Evolutionary conservation across 2,113 vertebrate species (phyloP).

Genomic region (Cathartes aura): DNA sequence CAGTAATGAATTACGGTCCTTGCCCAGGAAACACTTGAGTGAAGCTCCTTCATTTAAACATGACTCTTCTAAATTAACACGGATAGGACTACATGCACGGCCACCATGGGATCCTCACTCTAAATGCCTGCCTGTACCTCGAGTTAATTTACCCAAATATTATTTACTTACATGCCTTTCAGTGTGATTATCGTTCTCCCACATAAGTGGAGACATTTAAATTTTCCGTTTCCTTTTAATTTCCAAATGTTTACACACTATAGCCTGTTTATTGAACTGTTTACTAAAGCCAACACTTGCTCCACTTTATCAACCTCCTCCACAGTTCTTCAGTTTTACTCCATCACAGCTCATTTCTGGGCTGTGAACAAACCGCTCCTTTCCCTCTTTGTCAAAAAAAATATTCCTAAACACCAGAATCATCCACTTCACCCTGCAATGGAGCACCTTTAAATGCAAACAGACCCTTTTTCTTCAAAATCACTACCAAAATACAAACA

Average conservation of each 20-base stretch:
- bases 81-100: neutral
- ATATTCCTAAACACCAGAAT: neutral
- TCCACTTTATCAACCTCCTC: constrained; percentile 34
- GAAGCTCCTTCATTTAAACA: neutral
- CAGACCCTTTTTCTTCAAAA: neutral
- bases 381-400: constrained; percentile 17
- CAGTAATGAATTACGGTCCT: neutral
- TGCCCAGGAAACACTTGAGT: neutral
- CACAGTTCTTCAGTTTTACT: neutral
- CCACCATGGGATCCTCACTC: neutral
- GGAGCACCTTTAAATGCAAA: neutral
- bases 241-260: constrained; percentile 42
- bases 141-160: constrained; percentile 13
- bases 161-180: constrained; percentile 26
- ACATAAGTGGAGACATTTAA: constrained; percentile 40
- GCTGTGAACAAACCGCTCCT: constrained; percentile 5
- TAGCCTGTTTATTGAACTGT: constrained; percentile 44
- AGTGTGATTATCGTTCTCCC: constrained; percentile 35
- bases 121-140: neutral
- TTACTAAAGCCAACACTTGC: constrained; percentile 29
- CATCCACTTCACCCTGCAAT: neutral
- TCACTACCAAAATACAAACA: neutral
- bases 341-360: neutral
- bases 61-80: neutral
- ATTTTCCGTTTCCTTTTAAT: constrained; percentile 38